Base-by-base conservation (phyloP, 1,140 invertebrate genomes). In the Rhyzopertha dominica region DNA sequence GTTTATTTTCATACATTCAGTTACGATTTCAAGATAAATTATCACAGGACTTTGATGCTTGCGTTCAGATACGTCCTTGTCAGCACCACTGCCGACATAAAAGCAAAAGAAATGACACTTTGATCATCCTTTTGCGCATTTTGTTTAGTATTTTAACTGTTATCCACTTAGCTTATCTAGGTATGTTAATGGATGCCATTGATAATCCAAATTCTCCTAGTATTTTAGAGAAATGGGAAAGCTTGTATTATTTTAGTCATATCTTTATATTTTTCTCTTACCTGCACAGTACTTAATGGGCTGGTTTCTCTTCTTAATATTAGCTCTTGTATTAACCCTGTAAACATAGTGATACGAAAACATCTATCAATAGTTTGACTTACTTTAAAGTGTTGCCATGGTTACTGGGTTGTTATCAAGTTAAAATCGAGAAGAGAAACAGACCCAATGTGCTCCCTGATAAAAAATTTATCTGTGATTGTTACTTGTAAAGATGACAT, bases 1-100 rank as follows among this genome's bases (percentile, higher is more conserved):
- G 91, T 24, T 75, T 90, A 53, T 95, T 94, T 70, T 91, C 90
- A 4, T 94, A 88, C 69, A 79, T 91, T 10, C 93, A 97, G 71
- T 81, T 86, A 63, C 80, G 81, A 58, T 72, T 95, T 13, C 76
- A 93, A 41, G 66, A 75, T 12, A 81, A 86, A 58, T 66, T 96
- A 16, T 77, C 89, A 5, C 68, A 67, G 43, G 76, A 80, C 23
- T 84, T 91, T 61, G 77, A 84, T 67, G 85, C 85, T 5, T 97
- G 93, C 62, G 76, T 95, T 43, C 69, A 80, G 44, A 81, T 87
- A 1, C 83, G 84, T 63, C 74, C 76, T 8, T 97, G 92, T 66
- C 69, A 72, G 54, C n/a, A n/a, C n/a, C 74, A 76, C 58, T 77
- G 77, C 56, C 71, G 73, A 38, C 79, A 80, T 57, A 69, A 62